A percentile compares a stretch with the other conserved stretches of the same genome.
These are phyloP conservation scores for Nyctalus aviator DNA, from an alignment of 2,797 vertebrate genomes.

Conservation along the genomic window DNA sequence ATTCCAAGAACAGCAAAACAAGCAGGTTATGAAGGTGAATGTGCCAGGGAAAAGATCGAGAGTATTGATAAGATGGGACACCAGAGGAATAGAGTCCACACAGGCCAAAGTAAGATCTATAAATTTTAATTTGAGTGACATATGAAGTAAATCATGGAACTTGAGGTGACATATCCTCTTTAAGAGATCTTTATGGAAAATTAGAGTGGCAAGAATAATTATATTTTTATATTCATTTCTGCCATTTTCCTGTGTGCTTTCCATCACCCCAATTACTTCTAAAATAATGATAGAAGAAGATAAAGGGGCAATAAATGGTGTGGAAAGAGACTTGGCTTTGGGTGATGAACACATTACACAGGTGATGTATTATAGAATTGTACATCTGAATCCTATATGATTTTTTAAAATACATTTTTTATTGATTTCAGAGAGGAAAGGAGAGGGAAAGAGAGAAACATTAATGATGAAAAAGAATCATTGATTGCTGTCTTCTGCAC, in stretches of 20 bases:
- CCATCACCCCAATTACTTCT: not conserved
- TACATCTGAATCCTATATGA: not conserved
- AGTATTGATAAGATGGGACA: accelerated
- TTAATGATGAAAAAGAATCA: no score
- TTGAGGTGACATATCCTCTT: not conserved
- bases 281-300: not conserved
- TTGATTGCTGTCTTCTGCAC: no score
- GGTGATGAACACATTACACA: not conserved
- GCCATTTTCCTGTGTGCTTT: not conserved
- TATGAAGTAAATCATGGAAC: not conserved
- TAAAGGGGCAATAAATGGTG: not conserved
- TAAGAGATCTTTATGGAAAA: not conserved
- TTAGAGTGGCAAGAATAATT: not conserved
- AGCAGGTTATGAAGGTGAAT: not conserved
- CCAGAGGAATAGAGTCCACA: not conserved
- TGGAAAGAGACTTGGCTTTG: not conserved
- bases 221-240: not conserved
- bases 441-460: no score
- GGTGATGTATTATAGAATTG: not conserved
- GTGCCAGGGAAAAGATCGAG: no score
- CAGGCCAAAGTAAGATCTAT: not conserved
- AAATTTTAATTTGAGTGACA: not conserved
- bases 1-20: not conserved
- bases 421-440: no score
- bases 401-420: no score